These are phyloP conservation scores for Branchinecta lynchi DNA, from an alignment of 1,140 invertebrate genomes.

Conservation along the genomic window DNA sequence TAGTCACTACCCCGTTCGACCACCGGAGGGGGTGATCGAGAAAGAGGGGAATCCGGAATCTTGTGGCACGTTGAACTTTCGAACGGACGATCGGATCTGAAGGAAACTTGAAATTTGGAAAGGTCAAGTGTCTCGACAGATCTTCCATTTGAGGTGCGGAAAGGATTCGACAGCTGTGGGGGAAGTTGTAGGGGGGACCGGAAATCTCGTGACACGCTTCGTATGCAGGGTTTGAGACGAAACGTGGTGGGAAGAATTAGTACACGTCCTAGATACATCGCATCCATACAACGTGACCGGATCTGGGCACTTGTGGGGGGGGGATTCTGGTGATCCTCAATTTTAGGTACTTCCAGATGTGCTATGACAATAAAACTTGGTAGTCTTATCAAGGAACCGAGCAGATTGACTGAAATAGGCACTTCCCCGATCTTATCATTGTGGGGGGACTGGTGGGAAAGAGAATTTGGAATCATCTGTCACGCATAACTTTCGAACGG, in stretches of 20 bases:
- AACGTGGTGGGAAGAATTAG: not conserved
- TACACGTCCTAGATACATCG: not conserved
- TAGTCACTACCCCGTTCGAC: too few species aligned
- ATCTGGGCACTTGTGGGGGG: not conserved
- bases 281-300: not conserved
- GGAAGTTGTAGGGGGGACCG: not conserved
- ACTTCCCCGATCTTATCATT: not conserved
- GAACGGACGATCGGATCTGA: not conserved
- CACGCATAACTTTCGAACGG: not conserved
- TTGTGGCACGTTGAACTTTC: not conserved
- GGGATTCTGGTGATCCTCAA: not conserved
- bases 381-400: not conserved
- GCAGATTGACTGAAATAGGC: not conserved
- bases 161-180: not conserved
- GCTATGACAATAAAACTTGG: conserved; percentile 1
- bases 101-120: not conserved
- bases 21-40: too few species aligned
- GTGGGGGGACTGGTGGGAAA: not conserved
- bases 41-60: not conserved
- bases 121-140: not conserved
- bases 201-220: not conserved
- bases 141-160: not conserved
- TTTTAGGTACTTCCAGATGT: not conserved
- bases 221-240: not conserved
- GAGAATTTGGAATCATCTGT: not conserved